Evolutionary conservation across 2,888 invertebrate genomes (phyloP), one percentile per base, ranked within the genome.

Genomic region (Altica lythri): DNA sequence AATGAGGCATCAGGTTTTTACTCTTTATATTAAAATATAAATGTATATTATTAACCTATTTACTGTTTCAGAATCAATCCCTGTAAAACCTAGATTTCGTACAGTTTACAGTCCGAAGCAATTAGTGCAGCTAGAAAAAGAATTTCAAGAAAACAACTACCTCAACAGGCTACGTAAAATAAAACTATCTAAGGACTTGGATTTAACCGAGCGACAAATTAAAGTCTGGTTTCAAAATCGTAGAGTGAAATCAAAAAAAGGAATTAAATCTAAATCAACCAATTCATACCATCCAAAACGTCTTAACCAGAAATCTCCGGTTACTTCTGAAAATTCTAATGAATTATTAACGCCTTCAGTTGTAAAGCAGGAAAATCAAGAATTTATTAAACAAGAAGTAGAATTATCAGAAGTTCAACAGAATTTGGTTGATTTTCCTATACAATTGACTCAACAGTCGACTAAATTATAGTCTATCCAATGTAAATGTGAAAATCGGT

Each of bases 161-260:
- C 77, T 92, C 0, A 88, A 88, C 69, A 81, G 92, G 17, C 86
- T 89, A 0, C 79, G 88, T 51, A 80, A 92, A 37, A 89, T 90
- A 16, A 86, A 90, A 68, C 80, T 92, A 69, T 89, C 92, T 0
- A 79, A 83, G 18, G 77, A 81, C 34, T 78, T 92, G 4, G 81
- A 81, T 59, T 77, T 92, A 3, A 83, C 86, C 1, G 92, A 92
- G 68, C 78, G 90, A 17, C 91, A 92, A 73, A 89, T 92, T 49
- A 92, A 92, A 73, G 90, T 92, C 61, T 92, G 92, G 92, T 92
- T 92, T 72, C 92, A 92, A 72, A 92, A 91, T 68, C 79, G 90
- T 10, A 78, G 91, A 4, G 92, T 92, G 90, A 88, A 89, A 62
- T 80, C 79, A 69, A 88, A 88, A 69, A 88, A 88, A 65, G 86